Conservation (phyloP, 2,113 vertebrate genomes). For the Nothobranchius furzeri region DNA sequence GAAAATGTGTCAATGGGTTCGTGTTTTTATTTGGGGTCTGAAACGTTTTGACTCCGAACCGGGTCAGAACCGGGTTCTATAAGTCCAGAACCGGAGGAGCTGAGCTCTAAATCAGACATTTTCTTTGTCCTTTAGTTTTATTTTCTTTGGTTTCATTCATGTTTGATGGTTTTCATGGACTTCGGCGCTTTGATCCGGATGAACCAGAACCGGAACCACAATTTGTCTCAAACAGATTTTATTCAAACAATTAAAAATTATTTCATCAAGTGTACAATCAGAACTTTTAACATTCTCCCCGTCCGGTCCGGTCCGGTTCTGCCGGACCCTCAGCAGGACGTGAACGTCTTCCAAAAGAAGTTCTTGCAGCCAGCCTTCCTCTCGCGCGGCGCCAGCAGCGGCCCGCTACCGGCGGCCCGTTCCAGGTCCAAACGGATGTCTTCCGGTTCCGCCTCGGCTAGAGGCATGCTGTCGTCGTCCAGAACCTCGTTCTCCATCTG, state of each 20-base stretch:
- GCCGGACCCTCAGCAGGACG: conserved; percentile 87
- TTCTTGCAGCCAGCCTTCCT: conserved; percentile 99
- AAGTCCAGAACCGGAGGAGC: too few relatives aligned
- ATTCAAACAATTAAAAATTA: conserved; percentile 68
- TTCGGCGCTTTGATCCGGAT: too few relatives aligned
- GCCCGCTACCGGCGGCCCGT: conserved; percentile 65
- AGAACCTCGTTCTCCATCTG: conserved; percentile 93
- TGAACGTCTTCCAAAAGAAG: conserved; percentile 99
- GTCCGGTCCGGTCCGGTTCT: too few relatives aligned
- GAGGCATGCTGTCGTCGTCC: conserved; percentile 87
- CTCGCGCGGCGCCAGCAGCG: conserved; percentile 88
- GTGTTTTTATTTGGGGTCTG: too few relatives aligned
- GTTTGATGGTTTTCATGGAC: too few relatives aligned
- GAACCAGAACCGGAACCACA: not conserved
- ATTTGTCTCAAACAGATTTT: conserved; percentile 64
- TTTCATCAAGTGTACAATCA: conserved; percentile 56
- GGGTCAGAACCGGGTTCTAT: too few relatives aligned
- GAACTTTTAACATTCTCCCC: conserved; percentile 35
- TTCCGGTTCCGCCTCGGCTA: conserved; percentile 78
- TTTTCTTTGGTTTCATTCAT: too few relatives aligned
- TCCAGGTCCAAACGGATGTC: conserved; percentile 89
- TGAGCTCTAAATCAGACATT: too few relatives aligned
- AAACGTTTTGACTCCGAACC: too few relatives aligned
- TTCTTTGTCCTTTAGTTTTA: too few relatives aligned
- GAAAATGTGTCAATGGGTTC: too few relatives aligned